phyloP scores from a whole-genome alignment of 2,113 vertebrate species.

The Grammomys dolichurus region DNA sequence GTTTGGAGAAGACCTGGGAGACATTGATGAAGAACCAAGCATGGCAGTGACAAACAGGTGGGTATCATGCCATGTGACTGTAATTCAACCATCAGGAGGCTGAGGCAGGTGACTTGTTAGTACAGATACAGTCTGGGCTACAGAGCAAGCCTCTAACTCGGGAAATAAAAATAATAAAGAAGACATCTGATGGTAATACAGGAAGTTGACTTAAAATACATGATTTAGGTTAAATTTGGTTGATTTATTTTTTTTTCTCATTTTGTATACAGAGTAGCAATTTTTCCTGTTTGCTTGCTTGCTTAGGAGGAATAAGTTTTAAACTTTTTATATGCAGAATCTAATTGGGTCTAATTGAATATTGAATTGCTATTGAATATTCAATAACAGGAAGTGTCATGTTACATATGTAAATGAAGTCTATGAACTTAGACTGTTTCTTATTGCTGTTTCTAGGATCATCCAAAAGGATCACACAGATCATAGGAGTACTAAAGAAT shows the following conservation, averaged over 20 bases:
- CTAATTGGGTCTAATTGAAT: background rate
- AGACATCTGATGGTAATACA: background rate
- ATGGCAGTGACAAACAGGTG: background rate
- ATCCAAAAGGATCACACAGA: background rate
- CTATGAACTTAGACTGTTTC: background rate
- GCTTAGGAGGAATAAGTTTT: background rate
- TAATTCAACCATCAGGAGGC: background rate
- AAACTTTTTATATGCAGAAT: background rate
- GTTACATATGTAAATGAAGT: background rate
- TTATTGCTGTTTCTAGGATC: background rate
- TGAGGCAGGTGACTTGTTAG: background rate
- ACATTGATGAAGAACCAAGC: background rate
- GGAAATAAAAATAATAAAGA: background rate
- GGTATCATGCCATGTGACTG: background rate
- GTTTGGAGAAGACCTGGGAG: background rate
- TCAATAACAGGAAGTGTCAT: background rate
- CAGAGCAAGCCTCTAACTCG: background rate
- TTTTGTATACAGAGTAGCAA: background rate
- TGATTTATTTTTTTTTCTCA: background rate
- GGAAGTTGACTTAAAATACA: background rate
- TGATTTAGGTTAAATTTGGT: background rate
- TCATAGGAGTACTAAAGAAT: background rate
- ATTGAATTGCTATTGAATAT: background rate
- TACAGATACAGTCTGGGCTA: background rate
- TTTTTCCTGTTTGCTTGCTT: background rate